Percentiles rank a stretch among this genome's conserved stretches.
phyloP scores from a whole-genome alignment of 2,113 vertebrate species.

The Aptenodytes patagonicus region DNA sequence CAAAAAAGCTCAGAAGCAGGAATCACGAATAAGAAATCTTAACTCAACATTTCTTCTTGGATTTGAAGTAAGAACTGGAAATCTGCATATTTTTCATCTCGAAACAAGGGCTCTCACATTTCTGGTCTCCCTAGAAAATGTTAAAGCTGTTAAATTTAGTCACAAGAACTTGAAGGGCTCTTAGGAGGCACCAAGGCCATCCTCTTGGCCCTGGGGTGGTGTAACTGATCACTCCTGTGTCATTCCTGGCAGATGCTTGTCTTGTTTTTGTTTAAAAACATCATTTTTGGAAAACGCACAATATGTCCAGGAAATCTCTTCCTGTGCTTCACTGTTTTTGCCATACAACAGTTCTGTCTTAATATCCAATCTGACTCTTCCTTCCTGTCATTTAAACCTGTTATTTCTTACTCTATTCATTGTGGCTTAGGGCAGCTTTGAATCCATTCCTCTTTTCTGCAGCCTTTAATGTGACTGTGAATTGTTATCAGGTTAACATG shows the following conservation, averaged over 20 bases:
- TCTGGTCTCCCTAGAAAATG: neutral
- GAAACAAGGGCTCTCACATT: neutral
- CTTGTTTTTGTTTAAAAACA: neutral
- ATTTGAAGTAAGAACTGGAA: neutral
- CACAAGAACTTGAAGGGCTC: slow-evolving; percentile 1
- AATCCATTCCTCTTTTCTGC: neutral
- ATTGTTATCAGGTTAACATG: neutral
- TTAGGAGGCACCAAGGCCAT: neutral
- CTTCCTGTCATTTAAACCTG: slow-evolving; percentile 8
- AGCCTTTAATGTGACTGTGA: neutral
- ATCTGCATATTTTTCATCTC: neutral
- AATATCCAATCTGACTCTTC: neutral
- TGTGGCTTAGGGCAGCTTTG: neutral
- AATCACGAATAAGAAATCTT: neutral
- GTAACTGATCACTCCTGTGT: neutral
- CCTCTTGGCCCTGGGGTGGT: neutral
- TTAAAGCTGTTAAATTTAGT: slow-evolving; percentile 7
- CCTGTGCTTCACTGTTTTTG: neutral
- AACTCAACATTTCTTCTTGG: neutral
- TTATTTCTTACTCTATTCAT: neutral
- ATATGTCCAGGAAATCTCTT: neutral
- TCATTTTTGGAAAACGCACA: neutral
- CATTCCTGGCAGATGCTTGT: neutral
- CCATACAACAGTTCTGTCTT: neutral
- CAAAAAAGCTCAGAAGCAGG: neutral